Percentiles rank a stretch among this genome's conserved stretches.
phyloP scores from a whole-genome alignment of 2,797 vertebrate species.

The Sitta carolinensis region DNA sequence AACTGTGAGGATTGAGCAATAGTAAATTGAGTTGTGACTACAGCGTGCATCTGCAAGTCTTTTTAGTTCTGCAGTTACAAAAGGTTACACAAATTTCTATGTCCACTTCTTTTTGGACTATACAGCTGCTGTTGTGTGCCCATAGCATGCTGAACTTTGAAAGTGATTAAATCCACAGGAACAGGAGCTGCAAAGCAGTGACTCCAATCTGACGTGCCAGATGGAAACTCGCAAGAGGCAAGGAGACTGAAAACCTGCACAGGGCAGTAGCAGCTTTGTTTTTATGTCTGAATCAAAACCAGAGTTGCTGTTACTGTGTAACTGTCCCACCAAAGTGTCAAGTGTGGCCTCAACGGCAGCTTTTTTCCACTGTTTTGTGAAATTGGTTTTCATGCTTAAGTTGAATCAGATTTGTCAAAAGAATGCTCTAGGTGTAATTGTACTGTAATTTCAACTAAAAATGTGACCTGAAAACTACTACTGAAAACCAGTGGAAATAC shows the following conservation, averaged over 20 bases:
- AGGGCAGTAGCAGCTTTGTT: fast-evolving
- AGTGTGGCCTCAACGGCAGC: not conserved
- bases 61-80: not conserved
- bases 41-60: not conserved
- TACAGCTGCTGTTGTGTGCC: not conserved
- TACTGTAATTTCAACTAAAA: not conserved
- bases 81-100: not conserved
- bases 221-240: not conserved
- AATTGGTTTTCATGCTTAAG: not conserved
- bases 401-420: not conserved
- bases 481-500: not conserved
- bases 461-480: not conserved
- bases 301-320: not conserved
- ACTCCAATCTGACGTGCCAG: not conserved
- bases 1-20: not conserved
- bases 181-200: not conserved
- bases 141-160: not conserved
- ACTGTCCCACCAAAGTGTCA: not conserved
- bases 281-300: not conserved
- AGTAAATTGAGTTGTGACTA: not conserved
- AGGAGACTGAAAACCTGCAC: not conserved
- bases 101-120: not conserved
- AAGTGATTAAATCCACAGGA: not conserved
- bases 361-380: not conserved
- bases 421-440: not conserved